phyloP scores from a whole-genome alignment of 2,888 invertebrate genomes.

The Pogonocherus hispidulus region DNA sequence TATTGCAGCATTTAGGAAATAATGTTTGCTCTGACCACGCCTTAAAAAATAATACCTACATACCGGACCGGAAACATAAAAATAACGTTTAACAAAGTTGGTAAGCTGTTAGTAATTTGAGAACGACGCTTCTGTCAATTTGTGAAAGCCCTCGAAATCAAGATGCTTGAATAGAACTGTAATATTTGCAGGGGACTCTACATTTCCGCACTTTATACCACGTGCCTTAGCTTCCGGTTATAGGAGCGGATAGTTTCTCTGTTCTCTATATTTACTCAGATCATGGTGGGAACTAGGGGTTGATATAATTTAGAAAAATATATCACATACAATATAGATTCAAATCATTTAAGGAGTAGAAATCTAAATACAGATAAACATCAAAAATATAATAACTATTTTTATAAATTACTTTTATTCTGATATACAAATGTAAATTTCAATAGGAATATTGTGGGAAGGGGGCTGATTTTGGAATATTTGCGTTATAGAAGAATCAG shows the following conservation, averaged over 20 bases:
- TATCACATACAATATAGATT: too few relatives aligned
- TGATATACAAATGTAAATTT: too few relatives aligned
- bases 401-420: too few relatives aligned
- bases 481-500: too few relatives aligned
- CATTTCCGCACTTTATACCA: slow-evolving; percentile 30
- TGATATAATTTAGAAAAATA: background rate
- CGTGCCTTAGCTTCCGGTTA: slow-evolving; percentile 25
- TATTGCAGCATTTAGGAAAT: background rate
- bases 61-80: slow-evolving; percentile 12
- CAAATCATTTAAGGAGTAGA: too few relatives aligned
- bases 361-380: too few relatives aligned
- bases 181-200: slow-evolving; percentile 21
- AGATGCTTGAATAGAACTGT: slow-evolving; percentile 17
- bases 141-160: slow-evolving; percentile 23
- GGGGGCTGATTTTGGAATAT: too few relatives aligned
- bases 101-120: slow-evolving; percentile 25
- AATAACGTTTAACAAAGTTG: slow-evolving; percentile 4
- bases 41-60: background rate
- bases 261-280: slow-evolving; percentile 4
- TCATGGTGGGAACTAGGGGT: background rate
- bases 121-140: slow-evolving; percentile 30
- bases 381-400: too few relatives aligned
- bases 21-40: slow-evolving; percentile 10
- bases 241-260: slow-evolving; percentile 11
- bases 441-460: too few relatives aligned